Conservation (phyloP, 2,888 invertebrate species). For the Noctua janthe region DNA sequence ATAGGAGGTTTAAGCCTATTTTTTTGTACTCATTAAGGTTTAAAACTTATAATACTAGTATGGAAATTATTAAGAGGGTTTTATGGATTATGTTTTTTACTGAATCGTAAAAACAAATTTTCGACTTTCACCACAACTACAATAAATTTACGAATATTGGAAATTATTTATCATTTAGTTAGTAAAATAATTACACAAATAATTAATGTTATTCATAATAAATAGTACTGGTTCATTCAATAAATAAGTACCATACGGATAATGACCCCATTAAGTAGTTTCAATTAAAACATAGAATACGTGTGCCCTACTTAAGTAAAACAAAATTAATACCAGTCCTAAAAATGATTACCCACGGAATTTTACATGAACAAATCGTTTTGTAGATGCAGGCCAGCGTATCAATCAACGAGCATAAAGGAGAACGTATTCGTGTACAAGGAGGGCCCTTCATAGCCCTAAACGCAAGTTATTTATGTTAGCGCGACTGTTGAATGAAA, state of each 20-base stretch:
- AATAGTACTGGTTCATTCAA: neutral
- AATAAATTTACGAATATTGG: neutral
- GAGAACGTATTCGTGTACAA: conserved; percentile 71
- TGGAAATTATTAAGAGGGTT: neutral
- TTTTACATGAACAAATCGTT: conserved; percentile 43
- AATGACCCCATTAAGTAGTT: conserved; percentile 2
- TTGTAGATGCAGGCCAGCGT: conserved; percentile 45
- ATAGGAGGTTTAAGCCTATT: neutral
- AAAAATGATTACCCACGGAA: conserved; percentile 16
- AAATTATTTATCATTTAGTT: neutral
- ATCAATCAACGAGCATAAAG: conserved; percentile 63
- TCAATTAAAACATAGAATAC: conserved; percentile 14
- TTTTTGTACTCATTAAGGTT: neutral
- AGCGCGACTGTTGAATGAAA: conserved; percentile 68
- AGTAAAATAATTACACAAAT: neutral
- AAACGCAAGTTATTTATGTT: conserved; percentile 77
- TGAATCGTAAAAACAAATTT: neutral
- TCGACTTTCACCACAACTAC: neutral
- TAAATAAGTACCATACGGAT: neutral
- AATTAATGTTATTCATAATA: neutral
- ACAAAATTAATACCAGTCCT: conserved; percentile 24
- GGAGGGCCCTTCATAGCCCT: conserved; percentile 74
- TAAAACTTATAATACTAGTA: neutral
- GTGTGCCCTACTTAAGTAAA: neutral
- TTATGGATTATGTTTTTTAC: neutral